Evolutionary conservation across 2,797 vertebrate genomes (phyloP).

Genomic region (Amphiprion clarkii): DNA sequence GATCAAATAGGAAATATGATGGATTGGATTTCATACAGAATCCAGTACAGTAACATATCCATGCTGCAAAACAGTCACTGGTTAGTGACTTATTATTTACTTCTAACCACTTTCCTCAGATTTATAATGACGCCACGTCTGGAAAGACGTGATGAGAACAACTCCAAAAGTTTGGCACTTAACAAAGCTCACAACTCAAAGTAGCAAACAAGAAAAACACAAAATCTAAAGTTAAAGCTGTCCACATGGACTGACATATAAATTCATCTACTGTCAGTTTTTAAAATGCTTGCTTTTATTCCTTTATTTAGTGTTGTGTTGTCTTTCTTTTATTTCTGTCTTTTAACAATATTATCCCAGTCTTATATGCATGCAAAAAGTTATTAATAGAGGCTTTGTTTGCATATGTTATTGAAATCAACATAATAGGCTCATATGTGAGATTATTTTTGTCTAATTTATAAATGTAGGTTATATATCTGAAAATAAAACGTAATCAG

Average conservation of each 20-base stretch:
- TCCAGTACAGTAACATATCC: neutral
- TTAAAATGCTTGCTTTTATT: neutral
- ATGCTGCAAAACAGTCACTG: neutral
- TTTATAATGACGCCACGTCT: neutral
- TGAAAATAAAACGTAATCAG: neutral
- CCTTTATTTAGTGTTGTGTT: neutral
- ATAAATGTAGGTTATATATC: neutral
- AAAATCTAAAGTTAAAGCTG: neutral
- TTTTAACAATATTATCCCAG: neutral
- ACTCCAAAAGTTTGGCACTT: neutral
- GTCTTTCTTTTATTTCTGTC: neutral
- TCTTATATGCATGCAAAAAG: neutral
- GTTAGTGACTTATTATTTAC: neutral
- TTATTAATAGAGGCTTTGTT: neutral
- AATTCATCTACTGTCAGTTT: neutral
- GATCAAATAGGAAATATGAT: neutral
- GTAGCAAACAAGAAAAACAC: neutral
- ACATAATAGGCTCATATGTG: neutral
- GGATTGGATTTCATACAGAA: neutral
- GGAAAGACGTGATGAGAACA: neutral
- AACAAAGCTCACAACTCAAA: conserved; percentile 8
- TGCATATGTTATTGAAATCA: neutral
- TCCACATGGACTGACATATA: neutral
- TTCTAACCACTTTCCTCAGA: conserved; percentile 4
- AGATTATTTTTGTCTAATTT: neutral